Base-by-base conservation (phyloP, 2,113 vertebrate genomes). In the Hemichromis elongatus region DNA sequence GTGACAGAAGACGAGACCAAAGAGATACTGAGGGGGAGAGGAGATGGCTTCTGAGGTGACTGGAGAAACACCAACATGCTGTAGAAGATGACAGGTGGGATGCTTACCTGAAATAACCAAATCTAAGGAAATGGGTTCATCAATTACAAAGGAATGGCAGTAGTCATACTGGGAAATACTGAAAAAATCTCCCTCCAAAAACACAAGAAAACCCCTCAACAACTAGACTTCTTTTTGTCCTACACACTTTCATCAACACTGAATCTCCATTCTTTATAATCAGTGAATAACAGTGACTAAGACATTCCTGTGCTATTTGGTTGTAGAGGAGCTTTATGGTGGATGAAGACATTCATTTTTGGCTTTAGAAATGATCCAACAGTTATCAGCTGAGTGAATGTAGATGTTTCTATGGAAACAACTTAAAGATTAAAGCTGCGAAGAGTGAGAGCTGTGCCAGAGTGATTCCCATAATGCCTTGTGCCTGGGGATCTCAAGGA, bases 331-430 rank as follows among this genome's bases (percentile, higher is more conserved):
- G 81, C 78, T 63, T 81, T 81, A 59, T 82, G 78, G 83, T 82
- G 75, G 59, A 50, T 79, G 57, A 91, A 75, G 68, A 89, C 86
- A 81, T 91, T 90, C 59, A 87, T 90, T 83, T 85, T 68, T 86
- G 79, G 89, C 77, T 92, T 92, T 77, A 90, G 70, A 88, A 90
- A 79, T 80, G 88, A 83, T 88, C 78, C 63, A 50, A 82, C 89
- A 91, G 85, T 90, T 94, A 90, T 92, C 88, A 92, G 88, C 85
- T 42, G 75, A 95, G 84, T 28, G 87, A 93, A 94, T 47, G 12
- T 86, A 87, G 82, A 91, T 82, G 95, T 96, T 96, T 95, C 96
- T 96, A 96, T 96, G 95, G 96, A 94, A 96, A 96, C 96, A 92
- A 95, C 95, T 96, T 95, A 95, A 96, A 96, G 95, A 96, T 96